A percentile compares a stretch with the other conserved stretches of the same genome.
Evolutionary conservation across 2,113 vertebrate species (phyloP).

Genomic region (Garra rufa): DNA sequence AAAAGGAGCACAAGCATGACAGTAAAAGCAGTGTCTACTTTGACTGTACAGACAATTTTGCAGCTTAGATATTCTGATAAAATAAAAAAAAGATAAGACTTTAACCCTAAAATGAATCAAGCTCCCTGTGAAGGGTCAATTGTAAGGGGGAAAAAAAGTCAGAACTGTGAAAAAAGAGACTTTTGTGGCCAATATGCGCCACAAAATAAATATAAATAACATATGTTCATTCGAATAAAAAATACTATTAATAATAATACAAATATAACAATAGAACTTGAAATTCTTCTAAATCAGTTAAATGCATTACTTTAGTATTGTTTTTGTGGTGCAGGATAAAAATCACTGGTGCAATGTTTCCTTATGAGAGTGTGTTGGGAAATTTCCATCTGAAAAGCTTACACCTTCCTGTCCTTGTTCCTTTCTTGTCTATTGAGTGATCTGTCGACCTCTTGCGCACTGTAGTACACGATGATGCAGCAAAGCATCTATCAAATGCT

Average conservation of each 20-base stretch:
- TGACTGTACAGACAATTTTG: neutral
- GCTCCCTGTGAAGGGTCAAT: too few species aligned
- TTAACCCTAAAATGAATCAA: neutral
- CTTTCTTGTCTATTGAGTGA: conserved; percentile 36
- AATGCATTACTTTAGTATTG: neutral
- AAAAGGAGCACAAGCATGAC: neutral
- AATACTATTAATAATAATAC: neutral
- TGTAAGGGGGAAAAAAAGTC: neutral
- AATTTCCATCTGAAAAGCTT: conserved; percentile 17
- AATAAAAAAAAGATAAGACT: neutral
- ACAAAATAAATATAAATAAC: neutral
- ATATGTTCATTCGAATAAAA: neutral
- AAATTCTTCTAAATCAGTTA: neutral
- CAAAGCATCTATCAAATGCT: conserved; percentile 60
- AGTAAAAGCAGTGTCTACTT: neutral
- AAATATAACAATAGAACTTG: too few species aligned
- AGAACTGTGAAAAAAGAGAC: neutral
- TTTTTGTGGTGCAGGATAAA: neutral
- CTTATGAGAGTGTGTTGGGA: neutral
- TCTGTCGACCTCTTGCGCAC: conserved; percentile 49
- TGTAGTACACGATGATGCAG: conserved; percentile 64
- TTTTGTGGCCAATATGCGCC: neutral
- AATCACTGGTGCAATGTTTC: neutral
- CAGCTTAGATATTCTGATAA: neutral
- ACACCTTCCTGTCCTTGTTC: conserved; percentile 14